A percentile compares a stretch with the other conserved stretches of the same genome.
Conservation (phyloP, 2,888 invertebrate genomes). For the Priocnemis perturbator region DNA sequence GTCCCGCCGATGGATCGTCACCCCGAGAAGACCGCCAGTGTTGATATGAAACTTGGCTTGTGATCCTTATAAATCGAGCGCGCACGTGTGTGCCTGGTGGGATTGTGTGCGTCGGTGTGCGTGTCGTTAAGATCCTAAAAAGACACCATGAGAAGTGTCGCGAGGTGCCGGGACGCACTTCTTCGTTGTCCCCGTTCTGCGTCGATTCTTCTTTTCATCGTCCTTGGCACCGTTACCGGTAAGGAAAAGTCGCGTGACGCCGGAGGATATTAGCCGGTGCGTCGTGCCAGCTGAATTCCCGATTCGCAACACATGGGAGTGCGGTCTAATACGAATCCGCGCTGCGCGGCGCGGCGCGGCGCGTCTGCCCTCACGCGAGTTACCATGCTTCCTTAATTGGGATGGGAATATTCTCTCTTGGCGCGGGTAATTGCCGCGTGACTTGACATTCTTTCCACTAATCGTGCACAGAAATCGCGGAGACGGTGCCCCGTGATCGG, state of each 20-base stretch:
- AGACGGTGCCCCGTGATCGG: no score
- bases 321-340: no score
- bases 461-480: no score
- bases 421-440: no score
- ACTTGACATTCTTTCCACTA: no score
- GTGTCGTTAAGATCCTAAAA: slow-evolving; percentile 26
- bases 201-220: slow-evolving; percentile 60
- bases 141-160: slow-evolving; percentile 63
- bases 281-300: neutral
- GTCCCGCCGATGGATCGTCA: slow-evolving; percentile 38
- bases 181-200: slow-evolving; percentile 51
- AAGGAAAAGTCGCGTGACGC: slow-evolving; percentile 48
- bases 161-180: slow-evolving; percentile 60
- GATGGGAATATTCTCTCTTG: no score
- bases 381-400: no score
- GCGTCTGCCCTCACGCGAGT: no score
- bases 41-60: slow-evolving; percentile 55
- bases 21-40: slow-evolving; percentile 43
- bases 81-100: slow-evolving; percentile 26
- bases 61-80: slow-evolving; percentile 46
- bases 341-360: no score
- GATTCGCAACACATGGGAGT: no score
- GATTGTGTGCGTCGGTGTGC: slow-evolving; percentile 37
- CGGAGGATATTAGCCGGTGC: neutral
- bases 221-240: slow-evolving; percentile 65